These are phyloP conservation scores for Menura novaehollandiae DNA, from an alignment of 2,113 vertebrate species.

Conservation along the genomic window DNA sequence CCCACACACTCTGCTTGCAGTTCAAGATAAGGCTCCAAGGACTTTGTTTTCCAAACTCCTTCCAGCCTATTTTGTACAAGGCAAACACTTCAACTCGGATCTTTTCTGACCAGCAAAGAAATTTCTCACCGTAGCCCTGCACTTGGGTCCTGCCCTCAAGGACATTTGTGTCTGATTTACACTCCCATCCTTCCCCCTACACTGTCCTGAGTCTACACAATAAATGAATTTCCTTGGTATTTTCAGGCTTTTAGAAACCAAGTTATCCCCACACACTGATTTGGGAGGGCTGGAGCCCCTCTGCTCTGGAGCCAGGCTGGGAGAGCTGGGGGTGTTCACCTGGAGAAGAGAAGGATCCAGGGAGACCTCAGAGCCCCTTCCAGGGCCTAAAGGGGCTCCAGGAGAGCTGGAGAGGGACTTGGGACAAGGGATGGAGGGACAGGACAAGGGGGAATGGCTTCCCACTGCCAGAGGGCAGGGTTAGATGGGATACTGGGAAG, in stretches of 20 bases:
- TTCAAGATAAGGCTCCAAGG: constrained; percentile 29
- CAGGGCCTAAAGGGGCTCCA: neutral
- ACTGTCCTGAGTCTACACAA: neutral
- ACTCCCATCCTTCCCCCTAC: neutral
- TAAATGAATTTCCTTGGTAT: neutral
- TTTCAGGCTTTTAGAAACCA: neutral
- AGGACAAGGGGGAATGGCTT: neutral
- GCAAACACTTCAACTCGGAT: neutral
- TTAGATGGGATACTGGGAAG: neutral
- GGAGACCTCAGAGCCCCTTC: accelerated
- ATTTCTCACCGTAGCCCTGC: neutral
- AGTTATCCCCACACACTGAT: neutral
- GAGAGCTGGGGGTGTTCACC: neutral
- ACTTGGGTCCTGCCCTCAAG: neutral
- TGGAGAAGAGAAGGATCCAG: neutral
- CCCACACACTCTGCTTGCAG: neutral
- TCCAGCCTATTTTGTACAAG: neutral
- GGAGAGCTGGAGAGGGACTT: neutral
- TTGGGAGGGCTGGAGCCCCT: neutral
- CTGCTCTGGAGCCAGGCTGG: neutral
- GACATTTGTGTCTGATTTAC: accelerated
- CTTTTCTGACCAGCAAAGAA: neutral
- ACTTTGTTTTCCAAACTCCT: neutral
- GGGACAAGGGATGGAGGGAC: neutral
- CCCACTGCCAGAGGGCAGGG: neutral